These are phyloP conservation scores for Ormia ochracea DNA, from an alignment of 2,888 invertebrate species.

Conservation along the genomic window DNA sequence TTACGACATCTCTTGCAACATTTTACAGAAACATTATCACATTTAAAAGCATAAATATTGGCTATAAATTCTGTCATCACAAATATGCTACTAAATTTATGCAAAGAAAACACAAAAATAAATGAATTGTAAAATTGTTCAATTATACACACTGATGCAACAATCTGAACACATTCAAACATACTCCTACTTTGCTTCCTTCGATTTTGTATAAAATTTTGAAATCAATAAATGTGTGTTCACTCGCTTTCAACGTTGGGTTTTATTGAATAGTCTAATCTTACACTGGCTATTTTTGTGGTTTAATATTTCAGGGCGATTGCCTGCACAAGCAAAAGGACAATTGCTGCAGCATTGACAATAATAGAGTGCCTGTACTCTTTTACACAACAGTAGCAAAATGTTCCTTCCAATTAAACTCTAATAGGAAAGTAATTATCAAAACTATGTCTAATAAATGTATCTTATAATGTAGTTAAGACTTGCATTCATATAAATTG, in stretches of 20 bases:
- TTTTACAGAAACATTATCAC: not conserved
- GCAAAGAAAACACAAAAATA: not conserved
- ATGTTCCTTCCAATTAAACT: constrained; percentile 75
- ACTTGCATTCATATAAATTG: too few species aligned
- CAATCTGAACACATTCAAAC: not conserved
- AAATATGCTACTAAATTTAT: constrained; percentile 32
- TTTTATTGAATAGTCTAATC: constrained; percentile 49
- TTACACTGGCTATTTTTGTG: constrained; percentile 48
- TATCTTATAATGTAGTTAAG: not conserved
- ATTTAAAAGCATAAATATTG: constrained; percentile 22
- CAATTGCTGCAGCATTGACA: constrained; percentile 31
- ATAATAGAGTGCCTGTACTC: constrained; percentile 40
- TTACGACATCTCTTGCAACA: not conserved
- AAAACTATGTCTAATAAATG: constrained; percentile 48
- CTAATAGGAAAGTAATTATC: constrained; percentile 77
- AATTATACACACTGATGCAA: not conserved
- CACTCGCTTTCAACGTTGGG: constrained; percentile 36
- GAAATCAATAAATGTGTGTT: constrained; percentile 54
- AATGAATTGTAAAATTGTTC: not conserved
- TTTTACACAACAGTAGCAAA: constrained; percentile 20
- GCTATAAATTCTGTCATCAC: constrained; percentile 26
- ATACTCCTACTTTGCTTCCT: not conserved
- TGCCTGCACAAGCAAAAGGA: constrained; percentile 15
- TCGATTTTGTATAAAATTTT: constrained; percentile 24
- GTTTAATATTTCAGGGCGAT: constrained; percentile 45